A percentile compares a stretch with the other conserved stretches of the same genome.
Evolutionary conservation across 2,113 vertebrate genomes (phyloP).

Genomic region (Catharus minimus): DNA sequence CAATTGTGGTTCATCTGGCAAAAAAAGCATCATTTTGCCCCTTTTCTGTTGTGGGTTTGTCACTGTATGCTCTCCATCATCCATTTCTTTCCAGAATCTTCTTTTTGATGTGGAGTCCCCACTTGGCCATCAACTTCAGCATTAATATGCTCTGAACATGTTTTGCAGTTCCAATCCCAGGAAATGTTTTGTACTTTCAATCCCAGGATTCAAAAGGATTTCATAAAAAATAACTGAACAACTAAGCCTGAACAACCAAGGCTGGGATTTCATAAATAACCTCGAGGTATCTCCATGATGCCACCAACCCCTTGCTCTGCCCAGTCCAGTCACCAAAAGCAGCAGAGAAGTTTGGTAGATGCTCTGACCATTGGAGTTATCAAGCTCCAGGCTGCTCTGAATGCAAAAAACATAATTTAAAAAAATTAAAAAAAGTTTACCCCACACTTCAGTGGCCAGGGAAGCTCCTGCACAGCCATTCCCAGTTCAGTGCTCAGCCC

Average conservation of each 20-base stretch:
- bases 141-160: background rate
- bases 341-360: background rate
- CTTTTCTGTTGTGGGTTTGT: constrained; percentile 70
- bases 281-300: background rate
- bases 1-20: constrained; percentile 67
- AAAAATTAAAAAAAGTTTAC: background rate
- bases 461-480: no score
- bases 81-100: constrained; percentile 55
- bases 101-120: constrained; percentile 58
- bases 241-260: background rate
- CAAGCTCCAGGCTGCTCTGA: background rate
- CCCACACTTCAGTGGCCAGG: no score
- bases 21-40: constrained; percentile 52
- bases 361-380: background rate
- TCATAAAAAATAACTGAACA: background rate
- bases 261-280: constrained; percentile 33
- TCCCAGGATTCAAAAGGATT: constrained; percentile 9
- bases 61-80: constrained; percentile 55
- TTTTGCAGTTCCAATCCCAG: constrained; percentile 25
- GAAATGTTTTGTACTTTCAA: constrained; percentile 13
- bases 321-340: background rate
- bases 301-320: background rate
- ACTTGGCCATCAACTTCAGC: constrained; percentile 33
- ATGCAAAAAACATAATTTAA: background rate
- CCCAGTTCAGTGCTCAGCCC: no score